Evolutionary conservation across 2,113 vertebrate genomes (phyloP).

Genomic region (Clarias gariepinus): DNA sequence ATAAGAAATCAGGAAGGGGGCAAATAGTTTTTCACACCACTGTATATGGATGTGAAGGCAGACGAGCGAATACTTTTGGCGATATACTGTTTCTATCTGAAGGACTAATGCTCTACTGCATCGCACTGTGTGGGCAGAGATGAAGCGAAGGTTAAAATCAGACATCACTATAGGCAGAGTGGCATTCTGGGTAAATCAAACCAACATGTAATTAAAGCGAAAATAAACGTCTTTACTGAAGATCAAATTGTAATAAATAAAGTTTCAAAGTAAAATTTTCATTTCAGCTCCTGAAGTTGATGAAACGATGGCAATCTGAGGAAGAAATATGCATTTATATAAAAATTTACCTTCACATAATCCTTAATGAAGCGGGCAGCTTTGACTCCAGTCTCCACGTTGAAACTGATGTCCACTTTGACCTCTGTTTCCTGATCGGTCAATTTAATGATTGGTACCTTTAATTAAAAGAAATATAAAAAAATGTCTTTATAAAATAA

Average conservation of each 20-base stretch:
- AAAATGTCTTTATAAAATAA: neutral
- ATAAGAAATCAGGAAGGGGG: no score
- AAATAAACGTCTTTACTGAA: neutral
- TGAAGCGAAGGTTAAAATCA: neutral
- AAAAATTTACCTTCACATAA: constrained; percentile 84
- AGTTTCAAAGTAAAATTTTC: neutral
- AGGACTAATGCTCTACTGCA: neutral
- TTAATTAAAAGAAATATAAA: constrained; percentile 9
- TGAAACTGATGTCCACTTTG: constrained; percentile 99
- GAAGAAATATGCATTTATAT: neutral
- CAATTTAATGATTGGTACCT: constrained; percentile 99
- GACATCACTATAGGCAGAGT: neutral
- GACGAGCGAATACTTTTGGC: no score
- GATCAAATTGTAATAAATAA: neutral
- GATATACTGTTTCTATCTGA: neutral
- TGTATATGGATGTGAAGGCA: no score
- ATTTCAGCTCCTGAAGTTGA: neutral
- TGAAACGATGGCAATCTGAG: neutral
- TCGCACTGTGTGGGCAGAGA: neutral
- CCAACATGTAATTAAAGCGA: neutral
- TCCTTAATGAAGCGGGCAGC: constrained; percentile 95
- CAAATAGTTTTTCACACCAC: no score
- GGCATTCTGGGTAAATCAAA: neutral
- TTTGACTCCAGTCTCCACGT: constrained; percentile 96
- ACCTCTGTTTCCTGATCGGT: constrained; percentile 97